Percentiles rank a stretch among this genome's conserved stretches.
Conservation (phyloP, 2,113 vertebrate species). For the Butorides virescens region DNA sequence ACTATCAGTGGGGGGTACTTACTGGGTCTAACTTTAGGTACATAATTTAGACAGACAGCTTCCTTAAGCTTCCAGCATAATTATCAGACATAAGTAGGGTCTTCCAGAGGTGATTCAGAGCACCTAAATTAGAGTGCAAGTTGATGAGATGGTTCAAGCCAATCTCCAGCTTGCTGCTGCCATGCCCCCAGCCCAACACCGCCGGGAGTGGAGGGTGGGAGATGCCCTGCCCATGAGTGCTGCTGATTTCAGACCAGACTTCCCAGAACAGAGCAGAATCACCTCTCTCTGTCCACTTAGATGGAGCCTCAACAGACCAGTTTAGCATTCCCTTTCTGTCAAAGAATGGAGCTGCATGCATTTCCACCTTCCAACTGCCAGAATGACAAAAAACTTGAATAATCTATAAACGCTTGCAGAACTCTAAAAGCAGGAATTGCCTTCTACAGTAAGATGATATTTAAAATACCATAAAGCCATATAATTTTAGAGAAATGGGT, state of each 20-base stretch:
- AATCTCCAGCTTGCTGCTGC: neutral
- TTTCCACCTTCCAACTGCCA: neutral
- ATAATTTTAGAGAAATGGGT: neutral
- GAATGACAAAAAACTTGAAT: neutral
- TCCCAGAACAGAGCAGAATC: neutral
- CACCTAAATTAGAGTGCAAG: neutral
- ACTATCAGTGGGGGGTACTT: neutral
- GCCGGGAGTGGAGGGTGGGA: neutral
- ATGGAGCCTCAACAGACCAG: neutral
- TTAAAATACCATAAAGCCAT: neutral
- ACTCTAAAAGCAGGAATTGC: neutral
- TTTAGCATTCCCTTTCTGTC: neutral
- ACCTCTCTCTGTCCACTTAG: neutral
- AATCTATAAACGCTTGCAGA: neutral
- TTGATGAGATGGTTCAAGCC: neutral
- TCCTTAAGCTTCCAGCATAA: neutral
- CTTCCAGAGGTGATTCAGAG: neutral
- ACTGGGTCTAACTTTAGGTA: neutral
- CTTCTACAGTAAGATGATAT: neutral
- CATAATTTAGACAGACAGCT: neutral
- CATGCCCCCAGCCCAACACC: neutral
- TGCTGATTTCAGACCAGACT: neutral
- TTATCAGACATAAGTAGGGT: neutral
- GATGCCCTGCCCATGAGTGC: neutral
- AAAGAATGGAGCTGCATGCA: neutral